A percentile compares a stretch with the other conserved stretches of the same genome.
phyloP scores from a whole-genome alignment of 2,888 invertebrate genomes.

The Hybos culiciformis region DNA sequence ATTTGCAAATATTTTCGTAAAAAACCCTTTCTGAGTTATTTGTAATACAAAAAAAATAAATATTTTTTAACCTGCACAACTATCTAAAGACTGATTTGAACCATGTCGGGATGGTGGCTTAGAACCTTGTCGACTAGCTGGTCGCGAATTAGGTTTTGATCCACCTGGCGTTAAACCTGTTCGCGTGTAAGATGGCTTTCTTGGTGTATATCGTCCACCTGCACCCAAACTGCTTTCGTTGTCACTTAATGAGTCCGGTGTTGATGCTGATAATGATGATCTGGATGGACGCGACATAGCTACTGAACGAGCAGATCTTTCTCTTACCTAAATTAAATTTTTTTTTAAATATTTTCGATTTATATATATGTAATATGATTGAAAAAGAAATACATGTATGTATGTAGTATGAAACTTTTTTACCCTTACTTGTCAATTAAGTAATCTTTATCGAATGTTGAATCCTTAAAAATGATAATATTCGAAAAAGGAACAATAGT shows the following conservation, averaged over 20 bases:
- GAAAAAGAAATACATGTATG: too few species aligned
- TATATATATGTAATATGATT: too few species aligned
- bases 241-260: constrained; percentile 78
- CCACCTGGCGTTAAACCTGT: constrained; percentile 59
- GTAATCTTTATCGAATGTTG: too few species aligned
- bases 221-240: constrained; percentile 68
- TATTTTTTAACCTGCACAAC: constrained; percentile 54
- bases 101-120: constrained; percentile 90
- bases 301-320: constrained; percentile 79
- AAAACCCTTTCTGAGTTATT: too few species aligned
- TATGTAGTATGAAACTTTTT: too few species aligned
- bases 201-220: constrained; percentile 44
- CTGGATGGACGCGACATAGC: constrained; percentile 75
- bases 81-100: constrained; percentile 79
- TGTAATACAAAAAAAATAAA: constrained; percentile 13
- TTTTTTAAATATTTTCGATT: too few species aligned
- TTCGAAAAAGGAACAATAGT: too few species aligned
- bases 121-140: constrained; percentile 73
- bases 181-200: constrained; percentile 50
- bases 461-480: too few species aligned
- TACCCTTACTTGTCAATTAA: too few species aligned
- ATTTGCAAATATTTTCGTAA: background rate
- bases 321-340: constrained; percentile 81
- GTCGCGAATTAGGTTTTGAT: constrained; percentile 71
- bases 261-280: constrained; percentile 70